A percentile compares a stretch with the other conserved stretches of the same genome.
phyloP scores from a whole-genome alignment of 2,797 vertebrate genomes.

The Sphenodon punctatus region DNA sequence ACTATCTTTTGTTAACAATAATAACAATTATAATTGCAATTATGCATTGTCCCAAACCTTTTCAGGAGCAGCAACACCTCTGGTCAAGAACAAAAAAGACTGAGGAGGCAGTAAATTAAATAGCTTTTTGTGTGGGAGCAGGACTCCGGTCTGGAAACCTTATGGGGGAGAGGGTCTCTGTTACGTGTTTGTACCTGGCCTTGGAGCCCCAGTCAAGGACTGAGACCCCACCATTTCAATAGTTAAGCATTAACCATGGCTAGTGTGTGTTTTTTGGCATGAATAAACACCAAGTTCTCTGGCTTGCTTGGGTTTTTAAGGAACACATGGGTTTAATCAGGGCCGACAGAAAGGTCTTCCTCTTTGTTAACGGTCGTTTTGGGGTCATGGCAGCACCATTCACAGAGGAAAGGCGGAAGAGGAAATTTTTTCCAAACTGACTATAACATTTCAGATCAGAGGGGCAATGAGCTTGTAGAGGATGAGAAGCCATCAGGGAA shows the following conservation, averaged over 20 bases:
- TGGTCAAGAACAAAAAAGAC: too few species aligned
- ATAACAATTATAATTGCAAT: too few species aligned
- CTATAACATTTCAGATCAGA: constrained; percentile 2
- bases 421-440: constrained; percentile 17
- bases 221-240: neutral
- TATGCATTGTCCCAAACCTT: too few species aligned
- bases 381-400: neutral
- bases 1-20: too few species aligned
- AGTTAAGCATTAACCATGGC: constrained; percentile 18
- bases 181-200: too few species aligned
- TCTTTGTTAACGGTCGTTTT: neutral
- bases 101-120: neutral
- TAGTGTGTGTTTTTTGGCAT: constrained; percentile 3
- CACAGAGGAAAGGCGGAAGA: neutral
- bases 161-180: too few species aligned
- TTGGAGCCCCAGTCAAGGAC: neutral
- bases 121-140: neutral
- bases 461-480: constrained; percentile 3
- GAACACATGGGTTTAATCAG: constrained; percentile 27
- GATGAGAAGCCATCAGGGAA: neutral
- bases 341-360: constrained; percentile 2
- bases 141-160: neutral
- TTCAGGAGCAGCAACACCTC: too few species aligned
- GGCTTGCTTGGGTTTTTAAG: neutral
- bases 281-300: neutral